Base-by-base conservation (phyloP, 2,113 vertebrate genomes). In the Hyaena hyaena region DNA sequence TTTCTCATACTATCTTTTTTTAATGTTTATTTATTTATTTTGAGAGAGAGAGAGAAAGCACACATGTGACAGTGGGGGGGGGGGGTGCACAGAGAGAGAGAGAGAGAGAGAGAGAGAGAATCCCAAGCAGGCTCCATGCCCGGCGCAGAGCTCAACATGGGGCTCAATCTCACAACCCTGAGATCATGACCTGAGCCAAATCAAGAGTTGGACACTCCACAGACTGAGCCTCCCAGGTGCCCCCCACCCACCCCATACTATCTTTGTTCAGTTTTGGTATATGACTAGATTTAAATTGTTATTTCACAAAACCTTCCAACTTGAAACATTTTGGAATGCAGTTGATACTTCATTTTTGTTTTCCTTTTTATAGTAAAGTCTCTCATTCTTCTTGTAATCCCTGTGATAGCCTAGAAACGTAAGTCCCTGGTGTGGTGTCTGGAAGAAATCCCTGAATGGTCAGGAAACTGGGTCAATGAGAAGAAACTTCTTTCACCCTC, bases 341-440 rank as follows among this genome's bases (percentile, higher is more conserved):
- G 28, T 66, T 85, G n/a, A 92, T 65, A 76, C 31, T 97, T 93
- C 15, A 61, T 90, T 97, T 94, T 95, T 95, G 45, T 93, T 82
- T 93, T 53, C 24, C 77, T 88, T 94, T 71, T 81, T 33, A 6
- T 93, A 53, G 26, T 33, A 48, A 91, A 24, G 63, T 81, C 4
- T 50, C 55, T 68, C 33, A 90, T 80, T 87, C 65, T 58, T 96
- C 50, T 80, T 55, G 7, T 81, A 53, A 95, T 85, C 21, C n/a
- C 39, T 80, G 4, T 63, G 33, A 66, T 55, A 83, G 48, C 65
- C 61, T 94, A 53, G 73, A 97, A 92, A 96, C 94, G 79, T 69
- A 94, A 91, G 68, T 45, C 50, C 92, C 33, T 84, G 74, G 19
- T 79, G 85, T 96, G 63, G 24, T 96, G 69, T 94, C 79, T 97